Base-by-base conservation (phyloP, 2,888 invertebrate genomes). In the Fragum fragum region DNA sequence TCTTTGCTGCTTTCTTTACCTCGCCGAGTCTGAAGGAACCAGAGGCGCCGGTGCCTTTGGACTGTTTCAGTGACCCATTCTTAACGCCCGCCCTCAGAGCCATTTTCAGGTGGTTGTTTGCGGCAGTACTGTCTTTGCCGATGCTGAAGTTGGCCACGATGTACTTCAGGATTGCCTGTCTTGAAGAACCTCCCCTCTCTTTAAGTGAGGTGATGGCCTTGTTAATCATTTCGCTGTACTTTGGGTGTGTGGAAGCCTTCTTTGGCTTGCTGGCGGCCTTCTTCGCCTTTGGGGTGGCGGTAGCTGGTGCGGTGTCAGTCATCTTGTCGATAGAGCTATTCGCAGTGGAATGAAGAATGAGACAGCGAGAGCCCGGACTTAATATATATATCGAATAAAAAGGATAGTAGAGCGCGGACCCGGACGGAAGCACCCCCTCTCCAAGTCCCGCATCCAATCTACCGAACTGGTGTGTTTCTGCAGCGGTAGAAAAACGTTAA, bases 131-230 rank as follows among this genome's bases (percentile, higher is more conserved):
- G 74, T 93, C 90, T 76, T 95, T 94, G 36, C 93, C 94, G 42
- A 95, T 94, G 71, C 93, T 94, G 93, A 92, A 95, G 91, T 94
- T 92, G 39, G 91, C 88, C 57, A 92, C 76, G 79, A 95, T 94
- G 91, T 94, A 94, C 83, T 95, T 95, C 74, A 95, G 88, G 82
- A 95, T 94, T 26, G 95, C 95, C 84, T 94, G 94, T 71, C 95
- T 91, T 7, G 95, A 95, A 23, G 95, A 95, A n/a, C 95, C 95
- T 70, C 93, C 93, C 42, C 94, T 89, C 73, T 95, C 95, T 85
- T 94, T 95, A 79, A 95, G 87, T 21, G 89, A 81, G 57, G 87
- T 88, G 79, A 95, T 89, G 52, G 95, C 95, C 3, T 91, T 91
- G 73, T 91, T 90, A 78, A 95, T 91, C 95, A 95, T 95, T 71